Percentiles rank a stretch among this genome's conserved stretches.
Evolutionary conservation across 2,113 vertebrate genomes (phyloP).

Genomic region (Acrocephalus arundinaceus): DNA sequence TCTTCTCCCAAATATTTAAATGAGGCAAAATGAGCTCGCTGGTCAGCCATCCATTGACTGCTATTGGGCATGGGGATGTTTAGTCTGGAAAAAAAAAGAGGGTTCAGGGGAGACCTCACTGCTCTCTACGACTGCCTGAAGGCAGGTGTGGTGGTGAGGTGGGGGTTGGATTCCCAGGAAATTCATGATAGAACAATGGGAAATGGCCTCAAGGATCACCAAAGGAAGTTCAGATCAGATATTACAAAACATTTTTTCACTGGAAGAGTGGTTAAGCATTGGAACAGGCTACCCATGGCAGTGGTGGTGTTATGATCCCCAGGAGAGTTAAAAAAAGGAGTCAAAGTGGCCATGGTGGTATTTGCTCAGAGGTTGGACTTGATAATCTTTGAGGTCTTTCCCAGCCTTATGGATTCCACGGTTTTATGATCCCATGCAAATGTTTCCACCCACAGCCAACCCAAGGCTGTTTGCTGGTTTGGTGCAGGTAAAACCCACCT

Average conservation of each 20-base stretch:
- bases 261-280: not conserved
- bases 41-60: not conserved
- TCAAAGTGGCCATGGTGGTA: not conserved
- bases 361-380: not conserved
- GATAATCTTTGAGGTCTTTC: not conserved
- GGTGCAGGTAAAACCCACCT: rapidly evolving
- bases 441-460: not conserved
- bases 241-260: not conserved
- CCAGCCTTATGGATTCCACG: not conserved
- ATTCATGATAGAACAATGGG: not conserved
- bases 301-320: not conserved
- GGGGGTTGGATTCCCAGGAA: not conserved
- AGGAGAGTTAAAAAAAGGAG: not conserved
- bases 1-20: not conserved
- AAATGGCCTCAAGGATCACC: not conserved
- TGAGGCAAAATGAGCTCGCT: not conserved
- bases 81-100: not conserved
- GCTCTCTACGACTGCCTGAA: not conserved
- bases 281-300: not conserved
- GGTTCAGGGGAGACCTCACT: not conserved
- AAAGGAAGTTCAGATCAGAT: not conserved
- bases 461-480: not conserved
- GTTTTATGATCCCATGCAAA: not conserved
- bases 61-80: not conserved
- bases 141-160: not conserved